Conservation (phyloP, 2,797 vertebrate genomes). For the Bradypodion ventrale region DNA sequence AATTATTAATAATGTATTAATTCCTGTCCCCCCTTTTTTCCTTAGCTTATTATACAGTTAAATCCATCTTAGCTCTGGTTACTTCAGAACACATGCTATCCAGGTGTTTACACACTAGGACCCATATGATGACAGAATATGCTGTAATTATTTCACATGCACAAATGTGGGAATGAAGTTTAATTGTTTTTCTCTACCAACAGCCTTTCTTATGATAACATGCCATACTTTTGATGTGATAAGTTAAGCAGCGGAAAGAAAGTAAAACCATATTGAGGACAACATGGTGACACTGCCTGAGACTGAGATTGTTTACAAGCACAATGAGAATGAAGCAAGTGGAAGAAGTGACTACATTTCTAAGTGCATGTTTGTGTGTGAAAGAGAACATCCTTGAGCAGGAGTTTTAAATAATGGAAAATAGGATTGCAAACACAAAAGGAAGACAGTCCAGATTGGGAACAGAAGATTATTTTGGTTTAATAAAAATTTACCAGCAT, state of each 20-base stretch:
- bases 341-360: slow-evolving; percentile 30
- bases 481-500: background rate
- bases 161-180: slow-evolving; percentile 28
- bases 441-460: background rate
- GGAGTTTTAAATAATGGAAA: slow-evolving; percentile 15
- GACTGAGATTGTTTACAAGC: slow-evolving; percentile 28
- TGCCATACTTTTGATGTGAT: background rate
- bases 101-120: slow-evolving; percentile 17
- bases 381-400: background rate
- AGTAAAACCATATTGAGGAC: slow-evolving; percentile 21
- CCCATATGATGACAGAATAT: background rate
- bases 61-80: background rate
- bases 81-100: background rate
- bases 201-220: slow-evolving; percentile 8
- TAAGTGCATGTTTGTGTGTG: background rate
- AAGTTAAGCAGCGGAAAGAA: slow-evolving; percentile 28
- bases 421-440: background rate
- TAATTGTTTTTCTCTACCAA: slow-evolving; percentile 2
- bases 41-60: slow-evolving; percentile 4
- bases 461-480: background rate
- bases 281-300: background rate
- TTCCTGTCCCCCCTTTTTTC: background rate
- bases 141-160: background rate
- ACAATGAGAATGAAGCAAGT: slow-evolving; percentile 25
- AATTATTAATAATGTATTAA: slow-evolving; percentile 28